Evolutionary conservation across 2,888 invertebrate species (phyloP), one percentile per base, ranked within the genome.

Genomic region (Proisotoma minuta): DNA sequence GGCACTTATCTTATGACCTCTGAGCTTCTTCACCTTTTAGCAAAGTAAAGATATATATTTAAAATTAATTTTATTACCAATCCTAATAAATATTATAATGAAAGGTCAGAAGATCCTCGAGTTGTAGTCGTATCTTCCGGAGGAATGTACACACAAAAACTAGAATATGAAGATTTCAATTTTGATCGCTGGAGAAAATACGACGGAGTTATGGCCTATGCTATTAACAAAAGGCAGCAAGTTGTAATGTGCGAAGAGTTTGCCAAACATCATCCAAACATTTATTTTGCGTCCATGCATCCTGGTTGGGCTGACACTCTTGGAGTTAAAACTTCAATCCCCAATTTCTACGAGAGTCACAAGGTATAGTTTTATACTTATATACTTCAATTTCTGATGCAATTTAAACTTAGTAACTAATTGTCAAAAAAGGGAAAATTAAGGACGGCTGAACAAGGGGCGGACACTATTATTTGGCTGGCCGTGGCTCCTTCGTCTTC

Each of bases 271-370:
- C 75, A 77, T 67, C 77, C 78, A 18, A 73, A 75, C n/a, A 73
- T 81, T 28, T 78, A 78, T 71, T 80, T 79, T 73, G 78, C 78
- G 15, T 73, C 76, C 22, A 79, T 79, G 79, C 80, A 81, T 66
- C 81, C 81, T 20, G 81, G 81, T 12, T 81, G 80, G 80, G 78
- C 79, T 2, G 80, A 79, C 64, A 81, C 80, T n/a, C 79, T 79
- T 60, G 79, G 75, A 18, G 75, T 77, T 15, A 59, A 71, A 54
- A 66, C 72, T 5, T 74, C 79, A 3, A 76, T 77, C 76, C 77
- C 78, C 0, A 77, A 76, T 24, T 81, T 81, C 66, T 77, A 79
- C 72, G 74, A 75, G n/a, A 77, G 77, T 59, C 78, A 80, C 78
- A 77, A 80, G 74, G 69, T 69, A 49, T 29, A n/a, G 12, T 1